phyloP scores from a whole-genome alignment of 2,113 vertebrate genomes.

The Euleptes europaea region DNA sequence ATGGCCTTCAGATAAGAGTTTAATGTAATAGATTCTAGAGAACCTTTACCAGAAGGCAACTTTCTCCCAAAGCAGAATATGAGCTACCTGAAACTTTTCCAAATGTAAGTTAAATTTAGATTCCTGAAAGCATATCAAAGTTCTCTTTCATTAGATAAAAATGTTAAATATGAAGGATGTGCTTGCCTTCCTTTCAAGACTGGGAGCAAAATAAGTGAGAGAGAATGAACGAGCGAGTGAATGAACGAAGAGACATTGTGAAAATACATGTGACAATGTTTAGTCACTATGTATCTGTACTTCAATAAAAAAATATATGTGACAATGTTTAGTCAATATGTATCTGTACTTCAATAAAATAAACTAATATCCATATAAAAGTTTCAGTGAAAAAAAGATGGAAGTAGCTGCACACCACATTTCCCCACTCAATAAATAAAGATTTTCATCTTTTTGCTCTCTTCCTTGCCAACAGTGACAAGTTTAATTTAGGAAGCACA shows the following conservation, averaged over 20 bases:
- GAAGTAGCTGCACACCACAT: not conserved
- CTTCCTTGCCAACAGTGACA: constrained; percentile 1
- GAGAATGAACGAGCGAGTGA: no score
- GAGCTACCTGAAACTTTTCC: constrained; percentile 38
- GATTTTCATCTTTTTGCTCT: not conserved
- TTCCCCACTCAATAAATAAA: not conserved
- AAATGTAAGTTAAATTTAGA: constrained; percentile 43
- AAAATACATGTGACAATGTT: constrained; percentile 13
- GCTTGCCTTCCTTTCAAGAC: constrained; percentile 24
- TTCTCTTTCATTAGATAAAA: constrained; percentile 39
- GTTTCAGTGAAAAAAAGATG: not conserved
- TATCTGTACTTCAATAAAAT: constrained; percentile 23
- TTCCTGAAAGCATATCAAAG: constrained; percentile 18
- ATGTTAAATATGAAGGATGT: constrained; percentile 12
- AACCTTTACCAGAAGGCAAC: constrained; percentile 40
- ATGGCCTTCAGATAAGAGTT: not conserved
- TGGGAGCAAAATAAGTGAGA: no score
- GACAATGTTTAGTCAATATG: constrained; percentile 18
- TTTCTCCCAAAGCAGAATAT: constrained; percentile 42
- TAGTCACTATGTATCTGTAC: constrained; percentile 15
- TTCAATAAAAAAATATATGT: constrained; percentile 18
- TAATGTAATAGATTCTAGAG: not conserved
- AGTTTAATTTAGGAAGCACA: constrained; percentile 6
- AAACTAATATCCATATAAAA: not conserved
- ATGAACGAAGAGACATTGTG: no score